These are phyloP conservation scores for Alcedo atthis DNA, from an alignment of 2,797 vertebrate genomes.

Conservation along the genomic window DNA sequence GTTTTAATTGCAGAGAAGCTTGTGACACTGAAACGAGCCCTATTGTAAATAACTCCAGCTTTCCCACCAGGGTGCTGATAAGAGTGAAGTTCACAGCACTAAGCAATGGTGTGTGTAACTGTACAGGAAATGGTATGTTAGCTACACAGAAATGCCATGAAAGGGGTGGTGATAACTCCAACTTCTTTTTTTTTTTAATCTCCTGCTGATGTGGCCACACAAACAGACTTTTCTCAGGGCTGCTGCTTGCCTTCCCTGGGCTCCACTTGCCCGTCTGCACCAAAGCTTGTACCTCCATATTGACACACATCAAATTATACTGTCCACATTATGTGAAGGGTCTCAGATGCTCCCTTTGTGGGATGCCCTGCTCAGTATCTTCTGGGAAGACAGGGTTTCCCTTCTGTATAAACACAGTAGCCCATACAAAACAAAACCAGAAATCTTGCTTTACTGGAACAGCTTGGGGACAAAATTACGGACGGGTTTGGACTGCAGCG, in stretches of 20 bases:
- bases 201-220: neutral
- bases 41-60: constrained; percentile 8
- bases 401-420: neutral
- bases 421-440: neutral
- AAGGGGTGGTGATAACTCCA: constrained; percentile 19
- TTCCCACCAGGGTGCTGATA: constrained; percentile 42
- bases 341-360: neutral
- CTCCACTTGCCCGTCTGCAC: rapidly evolving
- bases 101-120: constrained; percentile 17
- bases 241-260: neutral
- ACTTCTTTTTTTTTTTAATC: constrained; percentile 4
- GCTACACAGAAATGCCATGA: constrained; percentile 2
- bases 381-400: neutral
- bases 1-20: constrained; percentile 47
- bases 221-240: constrained; percentile 5
- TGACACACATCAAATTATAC: neutral
- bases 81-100: constrained; percentile 33
- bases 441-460: neutral
- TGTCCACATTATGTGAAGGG: neutral
- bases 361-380: neutral
- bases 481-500: neutral
- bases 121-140: constrained; percentile 42
- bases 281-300: rapidly evolving
- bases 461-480: neutral
- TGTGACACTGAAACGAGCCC: neutral